phyloP scores from a whole-genome alignment of 2,888 invertebrate species.

The Lepetodrilus schrolli region DNA sequence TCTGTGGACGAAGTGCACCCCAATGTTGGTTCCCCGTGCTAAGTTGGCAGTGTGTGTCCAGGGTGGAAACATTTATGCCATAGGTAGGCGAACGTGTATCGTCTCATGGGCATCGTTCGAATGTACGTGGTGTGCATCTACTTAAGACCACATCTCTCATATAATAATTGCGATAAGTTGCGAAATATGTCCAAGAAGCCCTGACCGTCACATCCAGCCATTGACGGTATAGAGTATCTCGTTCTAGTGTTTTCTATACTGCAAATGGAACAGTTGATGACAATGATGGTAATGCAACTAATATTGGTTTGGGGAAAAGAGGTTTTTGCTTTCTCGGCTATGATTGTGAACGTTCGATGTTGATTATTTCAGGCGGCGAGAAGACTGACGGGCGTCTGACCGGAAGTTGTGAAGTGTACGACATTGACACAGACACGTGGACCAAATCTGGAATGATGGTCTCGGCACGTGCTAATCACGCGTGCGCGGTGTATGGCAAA shows the following conservation, averaged over 20 bases:
- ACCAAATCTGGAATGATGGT: constrained; percentile 54
- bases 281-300: no score
- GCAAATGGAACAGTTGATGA: no score
- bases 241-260: no score
- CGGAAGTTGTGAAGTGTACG: constrained; percentile 62
- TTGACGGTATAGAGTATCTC: no score
- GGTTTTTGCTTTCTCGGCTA: neutral
- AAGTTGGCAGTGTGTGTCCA: constrained; percentile 56
- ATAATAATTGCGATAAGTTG: no score
- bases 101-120: no score
- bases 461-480: constrained; percentile 56
- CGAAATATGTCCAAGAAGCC: no score
- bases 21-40: constrained; percentile 53
- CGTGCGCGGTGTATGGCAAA: constrained; percentile 48
- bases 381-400: constrained; percentile 53
- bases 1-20: constrained; percentile 54
- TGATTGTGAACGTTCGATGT: neutral
- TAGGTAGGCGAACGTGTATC: no score
- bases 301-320: neutral
- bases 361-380: constrained; percentile 54
- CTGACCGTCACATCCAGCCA: no score
- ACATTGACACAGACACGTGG: constrained; percentile 58
- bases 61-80: constrained; percentile 56
- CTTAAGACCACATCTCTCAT: no score
- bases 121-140: no score